Percentiles rank a stretch among this genome's conserved stretches.
phyloP scores from a whole-genome alignment of 2,113 vertebrate species.

The Salvelinus fontinalis region DNA sequence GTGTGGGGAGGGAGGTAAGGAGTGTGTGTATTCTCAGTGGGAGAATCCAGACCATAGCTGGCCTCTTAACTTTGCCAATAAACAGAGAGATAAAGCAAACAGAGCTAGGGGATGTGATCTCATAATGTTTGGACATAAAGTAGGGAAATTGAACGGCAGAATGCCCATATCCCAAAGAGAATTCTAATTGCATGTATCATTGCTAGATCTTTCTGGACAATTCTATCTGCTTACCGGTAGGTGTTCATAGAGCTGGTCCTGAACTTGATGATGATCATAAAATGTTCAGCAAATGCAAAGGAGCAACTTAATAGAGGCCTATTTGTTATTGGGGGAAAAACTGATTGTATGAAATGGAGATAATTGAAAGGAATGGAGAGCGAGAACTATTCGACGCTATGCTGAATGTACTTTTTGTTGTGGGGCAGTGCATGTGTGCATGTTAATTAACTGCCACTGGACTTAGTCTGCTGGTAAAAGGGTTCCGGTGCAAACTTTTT shows the following conservation, averaged over 20 bases:
- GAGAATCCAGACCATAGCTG: conserved; percentile 68
- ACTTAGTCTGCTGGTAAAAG: conserved; percentile 67
- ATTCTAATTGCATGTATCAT: conserved; percentile 64
- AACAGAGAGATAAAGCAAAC: conserved; percentile 64
- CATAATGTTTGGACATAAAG: conserved; percentile 63
- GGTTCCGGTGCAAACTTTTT: conserved; percentile 70
- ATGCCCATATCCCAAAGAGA: conserved; percentile 57
- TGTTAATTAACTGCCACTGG: conserved; percentile 75
- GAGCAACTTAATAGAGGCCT: background rate
- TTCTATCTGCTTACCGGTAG: conserved; percentile 21
- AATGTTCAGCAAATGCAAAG: background rate
- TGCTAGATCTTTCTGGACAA: conserved; percentile 57
- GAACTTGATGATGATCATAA: background rate
- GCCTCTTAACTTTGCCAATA: conserved; percentile 71
- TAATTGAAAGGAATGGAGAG: conserved; percentile 52
- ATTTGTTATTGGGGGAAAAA: background rate
- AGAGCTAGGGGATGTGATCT: conserved; percentile 65
- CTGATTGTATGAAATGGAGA: conserved; percentile 31
- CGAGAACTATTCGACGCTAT: conserved; percentile 53
- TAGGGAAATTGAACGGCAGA: conserved; percentile 59
- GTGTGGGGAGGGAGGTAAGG: conserved; percentile 40
- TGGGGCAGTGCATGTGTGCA: conserved; percentile 67
- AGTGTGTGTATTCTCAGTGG: conserved; percentile 60
- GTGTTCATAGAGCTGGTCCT: background rate
- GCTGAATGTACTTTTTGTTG: conserved; percentile 71